Evolutionary conservation across 2,113 vertebrate genomes (phyloP).

Genomic region (Taxidea taxus): DNA sequence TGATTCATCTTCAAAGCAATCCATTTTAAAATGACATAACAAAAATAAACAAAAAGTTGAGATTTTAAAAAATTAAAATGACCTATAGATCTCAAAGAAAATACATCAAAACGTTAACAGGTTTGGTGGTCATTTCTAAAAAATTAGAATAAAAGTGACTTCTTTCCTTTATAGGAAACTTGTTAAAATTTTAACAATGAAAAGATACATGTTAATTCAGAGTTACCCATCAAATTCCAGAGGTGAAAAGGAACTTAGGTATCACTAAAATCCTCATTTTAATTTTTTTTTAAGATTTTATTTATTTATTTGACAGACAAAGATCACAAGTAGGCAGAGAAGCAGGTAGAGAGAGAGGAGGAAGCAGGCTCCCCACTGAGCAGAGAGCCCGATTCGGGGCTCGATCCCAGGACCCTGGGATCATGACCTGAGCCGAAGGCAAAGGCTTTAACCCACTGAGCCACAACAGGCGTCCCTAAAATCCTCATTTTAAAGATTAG

Average conservation of each 20-base stretch:
- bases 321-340: no score
- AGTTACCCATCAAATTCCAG: neutral
- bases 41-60: neutral
- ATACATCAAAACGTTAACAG: neutral
- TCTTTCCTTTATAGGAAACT: neutral
- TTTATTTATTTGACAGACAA: no score
- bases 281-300: no score
- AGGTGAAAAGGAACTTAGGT: neutral
- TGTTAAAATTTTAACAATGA: neutral
- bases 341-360: no score
- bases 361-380: no score
- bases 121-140: neutral
- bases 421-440: no score
- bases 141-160: neutral
- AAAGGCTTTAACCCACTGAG: no score
- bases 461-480: no score
- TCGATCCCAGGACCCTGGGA: no score
- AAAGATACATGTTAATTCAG: constrained; percentile 15
- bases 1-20: neutral
- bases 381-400: no score
- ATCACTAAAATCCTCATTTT: neutral
- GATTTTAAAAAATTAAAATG: neutral
- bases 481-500: neutral
- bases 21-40: neutral
- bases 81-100: constrained; percentile 23